Base-by-base conservation (phyloP, 2,113 vertebrate species). In the Acanthochromis polyacanthus region DNA sequence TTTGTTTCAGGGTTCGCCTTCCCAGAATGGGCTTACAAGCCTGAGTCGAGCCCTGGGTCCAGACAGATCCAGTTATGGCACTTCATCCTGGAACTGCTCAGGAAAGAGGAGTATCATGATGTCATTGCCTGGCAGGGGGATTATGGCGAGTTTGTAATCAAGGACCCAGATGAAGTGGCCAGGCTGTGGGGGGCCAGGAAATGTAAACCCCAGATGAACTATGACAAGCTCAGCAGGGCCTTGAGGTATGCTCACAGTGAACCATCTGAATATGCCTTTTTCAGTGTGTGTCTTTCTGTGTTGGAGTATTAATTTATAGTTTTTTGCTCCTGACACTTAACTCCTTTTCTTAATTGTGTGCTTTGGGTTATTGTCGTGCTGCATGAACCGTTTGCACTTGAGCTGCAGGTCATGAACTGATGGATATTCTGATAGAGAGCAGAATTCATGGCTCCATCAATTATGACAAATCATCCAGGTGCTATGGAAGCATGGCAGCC, bases 81-180 rank as follows among this genome's bases (percentile, higher is more conserved):
- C 93, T 96, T 97, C 80, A 97, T 97, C 87, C 91, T 97, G 88
- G 96, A 97, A 92, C 93, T 97, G 88, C 93, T 97, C 78, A 89
- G 95, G 64, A 96, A 96, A 79, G 96, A 97, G 81, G 96, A 96
- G 71, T 97, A 96, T 72, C 96, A 96, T 25, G 95, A 96, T 0
- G 96, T 97, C 90, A 97, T 97, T n/a, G 96, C 96, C 80, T 97
- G 96, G 96, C 96, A 97, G 89, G 96, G 96, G 0, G 96, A 97
- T 93, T 97, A 97, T 0, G 96, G 96, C 60, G 96, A 97, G 69
- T 97, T 97, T 10, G 96, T 97, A 92, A 97, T 97, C 92, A 97
- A 97, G 88, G 95, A 96, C 81, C 96, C 95, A 0, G 96, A 96
- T n/a, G 96, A 96, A 82, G 96, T 96, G 86, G 96, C 96, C 36